Percentiles rank a stretch among this genome's conserved stretches.
Evolutionary conservation across 1,140 invertebrate genomes (phyloP).

Genomic region (Lycorma delicatula): DNA sequence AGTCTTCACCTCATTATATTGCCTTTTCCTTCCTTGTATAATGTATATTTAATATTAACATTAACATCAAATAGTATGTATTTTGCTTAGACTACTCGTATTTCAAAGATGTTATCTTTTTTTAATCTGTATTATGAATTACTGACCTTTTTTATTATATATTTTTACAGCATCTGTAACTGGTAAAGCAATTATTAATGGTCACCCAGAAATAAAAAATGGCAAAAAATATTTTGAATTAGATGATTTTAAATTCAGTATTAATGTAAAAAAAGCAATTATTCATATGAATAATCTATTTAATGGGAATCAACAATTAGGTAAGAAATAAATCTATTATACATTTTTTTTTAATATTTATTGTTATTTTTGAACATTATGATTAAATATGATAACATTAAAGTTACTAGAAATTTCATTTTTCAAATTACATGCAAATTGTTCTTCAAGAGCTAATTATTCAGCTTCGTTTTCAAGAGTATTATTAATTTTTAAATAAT

Average conservation of each 20-base stretch:
- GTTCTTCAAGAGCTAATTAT: too few species aligned
- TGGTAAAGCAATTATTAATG: constrained; percentile 48
- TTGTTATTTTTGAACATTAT: background rate
- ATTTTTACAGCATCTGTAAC: constrained; percentile 47
- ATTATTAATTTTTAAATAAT: background rate
- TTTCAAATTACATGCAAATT: too few species aligned
- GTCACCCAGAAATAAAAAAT: constrained; percentile 43
- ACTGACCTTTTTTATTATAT: constrained; percentile 3
- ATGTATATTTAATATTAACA: background rate
- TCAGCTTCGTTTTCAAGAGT: too few species aligned
- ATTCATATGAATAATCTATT: constrained; percentile 53
- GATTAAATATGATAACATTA: too few species aligned
- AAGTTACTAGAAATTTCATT: too few species aligned
- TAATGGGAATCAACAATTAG: constrained; percentile 47
- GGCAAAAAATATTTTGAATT: constrained; percentile 47
- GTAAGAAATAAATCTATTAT: constrained; percentile 26
- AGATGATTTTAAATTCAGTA: constrained; percentile 42
- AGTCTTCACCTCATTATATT: too few species aligned
- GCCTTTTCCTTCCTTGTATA: too few species aligned
- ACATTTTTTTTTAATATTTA: background rate
- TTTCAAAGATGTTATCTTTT: background rate
- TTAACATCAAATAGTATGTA: background rate
- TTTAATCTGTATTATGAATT: background rate
- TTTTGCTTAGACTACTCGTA: too few species aligned
- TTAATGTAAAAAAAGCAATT: constrained; percentile 47